Base-by-base conservation (phyloP, 2,888 invertebrate species). In the Trissonchulus latispiculum region DNA sequence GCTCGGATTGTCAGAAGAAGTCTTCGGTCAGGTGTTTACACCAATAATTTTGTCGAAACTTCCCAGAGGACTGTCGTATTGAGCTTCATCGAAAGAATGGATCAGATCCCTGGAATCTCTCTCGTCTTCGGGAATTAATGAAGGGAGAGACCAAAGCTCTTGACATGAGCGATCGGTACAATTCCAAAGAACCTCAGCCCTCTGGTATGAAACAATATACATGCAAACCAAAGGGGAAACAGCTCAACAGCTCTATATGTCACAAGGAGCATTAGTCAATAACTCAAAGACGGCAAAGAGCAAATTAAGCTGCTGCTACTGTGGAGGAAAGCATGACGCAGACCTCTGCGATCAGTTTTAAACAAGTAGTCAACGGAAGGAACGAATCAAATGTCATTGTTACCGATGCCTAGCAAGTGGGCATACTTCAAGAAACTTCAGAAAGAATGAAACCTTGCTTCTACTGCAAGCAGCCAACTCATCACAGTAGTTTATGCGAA, bases 21-120 rank as follows among this genome's bases (percentile, higher is more conserved):
- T 33, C 8, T 64, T 64, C 28, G 64, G 64, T 29, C 8, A 64
- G 28, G 64, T 64, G 8, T 64, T 64, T 29, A 64, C 64, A 18
- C 64, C 64, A 64, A 64, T 64, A 8, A 64, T 64, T 31, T 64
- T 64, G 64, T 64, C 64, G 15, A 64, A 64, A 64, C 33, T 64
- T 15, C 64, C 64, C 31, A 8, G 64, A 33, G 33, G 31, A 29
- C 31, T 64, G n/a, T 33, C 64, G 64, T 18, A 64, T 64, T 15
- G 31, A 64, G 28, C 33, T 64, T 15, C 64, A 64, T n/a, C 8
- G 64, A 15, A 28, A 33, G 18, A 64, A 64, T 33, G 64, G 64
- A 64, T 64, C 64, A 8, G 33, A 28, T 8, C 64, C 64, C 8
- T 64, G 64, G 64, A 8, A 64, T 15, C 28, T 64, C 15, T 28